A percentile compares a stretch with the other conserved stretches of the same genome.
phyloP scores from a whole-genome alignment of 2,888 invertebrate genomes.

The Adelognathus sp. region DNA sequence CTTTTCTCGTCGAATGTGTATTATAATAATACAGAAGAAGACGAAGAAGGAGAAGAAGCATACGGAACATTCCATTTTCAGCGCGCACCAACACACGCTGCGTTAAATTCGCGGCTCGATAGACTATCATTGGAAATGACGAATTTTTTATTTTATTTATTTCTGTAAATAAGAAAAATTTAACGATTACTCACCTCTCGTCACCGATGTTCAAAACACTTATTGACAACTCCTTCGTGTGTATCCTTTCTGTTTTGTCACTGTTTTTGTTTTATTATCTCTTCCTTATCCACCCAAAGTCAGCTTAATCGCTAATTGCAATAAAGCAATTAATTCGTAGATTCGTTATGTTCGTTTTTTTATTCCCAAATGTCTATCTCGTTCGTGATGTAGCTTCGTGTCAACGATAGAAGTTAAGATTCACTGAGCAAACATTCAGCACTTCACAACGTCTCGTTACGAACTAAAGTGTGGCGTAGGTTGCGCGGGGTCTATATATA shows the following conservation, averaged over 20 bases:
- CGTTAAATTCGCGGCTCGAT: background rate
- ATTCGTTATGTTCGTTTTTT: slow-evolving; percentile 11
- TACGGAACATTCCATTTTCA: slow-evolving; percentile 34
- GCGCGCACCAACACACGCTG: background rate
- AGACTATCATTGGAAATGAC: background rate
- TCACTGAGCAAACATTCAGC: slow-evolving; percentile 1
- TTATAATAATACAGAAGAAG: too few species aligned
- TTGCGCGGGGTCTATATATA: slow-evolving; percentile 83
- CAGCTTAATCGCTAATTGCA: too few species aligned
- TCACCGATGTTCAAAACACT: slow-evolving; percentile 21
- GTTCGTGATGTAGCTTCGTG: slow-evolving; percentile 2
- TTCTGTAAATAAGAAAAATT: slow-evolving; percentile 4
- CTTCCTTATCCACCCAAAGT: too few species aligned
- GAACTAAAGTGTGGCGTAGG: slow-evolving; percentile 81
- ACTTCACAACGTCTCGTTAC: slow-evolving; percentile 69
- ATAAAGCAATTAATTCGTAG: slow-evolving; percentile 4
- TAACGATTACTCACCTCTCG: slow-evolving; percentile 20
- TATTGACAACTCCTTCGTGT: slow-evolving; percentile 9
- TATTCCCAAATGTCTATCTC: slow-evolving; percentile 5
- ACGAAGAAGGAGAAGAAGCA: too few species aligned
- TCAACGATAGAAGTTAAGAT: slow-evolving; percentile 6
- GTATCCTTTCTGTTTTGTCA: background rate
- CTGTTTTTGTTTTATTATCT: background rate
- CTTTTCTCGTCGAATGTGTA: background rate
- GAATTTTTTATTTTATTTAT: background rate